Evolutionary conservation across 2,888 invertebrate species (phyloP), one percentile per base, ranked within the genome.

Genomic region (Idaea straminata): DNA sequence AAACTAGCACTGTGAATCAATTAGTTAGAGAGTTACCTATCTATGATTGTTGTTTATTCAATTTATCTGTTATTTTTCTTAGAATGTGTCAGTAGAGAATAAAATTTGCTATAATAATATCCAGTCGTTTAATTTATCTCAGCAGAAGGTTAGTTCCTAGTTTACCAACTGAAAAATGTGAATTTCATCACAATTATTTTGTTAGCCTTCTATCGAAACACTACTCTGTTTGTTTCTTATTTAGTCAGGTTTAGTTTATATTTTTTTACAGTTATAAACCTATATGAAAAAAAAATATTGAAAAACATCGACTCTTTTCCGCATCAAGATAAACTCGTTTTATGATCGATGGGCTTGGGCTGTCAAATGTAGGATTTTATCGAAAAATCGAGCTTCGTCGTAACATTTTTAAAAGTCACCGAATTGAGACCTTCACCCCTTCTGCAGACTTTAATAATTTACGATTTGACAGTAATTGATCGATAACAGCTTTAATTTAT

Each of bases 281-380:
- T 72, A 68, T 69, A 72, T 71, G 62, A 69, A 70, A 64, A 68
- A 59, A 68, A 69, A 74, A 70, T 68, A 66, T 64, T 61, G 69
- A 72, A 65, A 75, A 79, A 78, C 69, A 69, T 73, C 65, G 64
- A 78, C 79, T 77, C 74, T 76, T 82, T 77, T 66, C 69, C 72
- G 67, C 75, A 75, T 76, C 71, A 69, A 72, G 74, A 76, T 76
- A 80, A 80, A 74, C 79, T 77, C 73, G 74, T 78, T 81, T 76
- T 72, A 81, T 83, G 84, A 84, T 84, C 73, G 83, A 84, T 82
- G 80, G 68, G 72, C 75, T 74, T 82, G 80, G 68, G 72, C 75
- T 74, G 73, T 73, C 74, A 62, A 67, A 66, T 74, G 74, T 71
- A 71, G 67, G 72, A 77, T 71, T 78, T 77, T 78, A 79, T 79